phyloP scores from a whole-genome alignment of 2,113 vertebrate genomes.

The Marcusenius ussheri region DNA sequence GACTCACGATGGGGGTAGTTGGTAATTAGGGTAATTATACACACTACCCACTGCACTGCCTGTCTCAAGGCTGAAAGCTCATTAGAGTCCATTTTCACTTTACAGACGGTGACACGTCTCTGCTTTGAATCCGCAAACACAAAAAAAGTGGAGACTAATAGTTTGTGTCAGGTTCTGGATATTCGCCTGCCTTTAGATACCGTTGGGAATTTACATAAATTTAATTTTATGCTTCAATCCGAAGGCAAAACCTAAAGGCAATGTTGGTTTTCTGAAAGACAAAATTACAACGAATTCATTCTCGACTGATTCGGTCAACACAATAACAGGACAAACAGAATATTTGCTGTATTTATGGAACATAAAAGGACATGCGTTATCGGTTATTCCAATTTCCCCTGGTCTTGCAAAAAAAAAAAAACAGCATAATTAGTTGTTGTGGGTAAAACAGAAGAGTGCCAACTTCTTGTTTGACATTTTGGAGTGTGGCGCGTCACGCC shows the following conservation, averaged over 20 bases:
- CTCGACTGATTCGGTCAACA: background rate
- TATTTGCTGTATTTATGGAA: background rate
- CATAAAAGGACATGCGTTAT: background rate
- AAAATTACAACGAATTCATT: background rate
- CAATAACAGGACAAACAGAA: background rate
- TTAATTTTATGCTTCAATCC: background rate
- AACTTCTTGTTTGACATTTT: background rate
- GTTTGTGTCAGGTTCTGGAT: background rate
- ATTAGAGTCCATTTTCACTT: slow-evolving; percentile 32
- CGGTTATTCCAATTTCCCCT: background rate
- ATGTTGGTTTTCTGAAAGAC: background rate
- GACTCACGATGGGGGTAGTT: slow-evolving; percentile 43
- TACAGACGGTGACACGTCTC: slow-evolving; percentile 9
- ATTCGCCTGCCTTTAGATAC: background rate
- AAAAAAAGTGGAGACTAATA: background rate
- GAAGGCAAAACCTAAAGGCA: background rate
- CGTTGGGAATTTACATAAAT: background rate
- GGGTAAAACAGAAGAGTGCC: background rate
- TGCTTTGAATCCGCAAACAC: background rate
- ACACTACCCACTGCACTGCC: slow-evolving; percentile 53
- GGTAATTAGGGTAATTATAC: slow-evolving; percentile 63
- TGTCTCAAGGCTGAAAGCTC: slow-evolving; percentile 30
- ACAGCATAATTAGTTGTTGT: background rate
- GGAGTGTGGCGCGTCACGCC: background rate
- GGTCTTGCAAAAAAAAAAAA: background rate